Base-by-base conservation (phyloP, 2,888 invertebrate species). In the Clunio marinus region DNA sequence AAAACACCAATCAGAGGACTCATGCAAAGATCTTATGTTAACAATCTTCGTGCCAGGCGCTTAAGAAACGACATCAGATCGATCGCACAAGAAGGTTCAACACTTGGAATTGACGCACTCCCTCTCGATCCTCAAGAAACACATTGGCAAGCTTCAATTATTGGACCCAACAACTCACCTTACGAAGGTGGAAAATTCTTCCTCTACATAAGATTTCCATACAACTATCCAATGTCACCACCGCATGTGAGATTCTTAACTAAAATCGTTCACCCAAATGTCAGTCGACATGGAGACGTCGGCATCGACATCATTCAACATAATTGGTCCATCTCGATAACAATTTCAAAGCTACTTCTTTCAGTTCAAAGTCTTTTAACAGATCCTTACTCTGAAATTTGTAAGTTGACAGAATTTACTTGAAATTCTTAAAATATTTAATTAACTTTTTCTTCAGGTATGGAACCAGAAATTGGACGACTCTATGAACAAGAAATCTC, bases 271-370 rank as follows among this genome's bases (percentile, higher is more conserved):
- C 96, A 96, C 80, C 96, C 96, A 4, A 96, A 96, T 80, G 90
- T 96, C 68, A 94, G 93, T 2, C 85, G 95, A 0, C 96, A 96
- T 78, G 96, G 96, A 1, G 95, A 96, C 80, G 93, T 96, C 60
- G 96, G 96, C 69, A 89, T 96, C 71, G 96, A 96, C 81, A 93
- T 93, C 8, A 93, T 96, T 73, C 91, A 93, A 74, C 92, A 94
- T 80, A 96, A 96, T 80, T 96, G 96, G 96, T 93, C 93, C n/a
- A 81, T 95, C 70, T 95, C 94, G 1, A 81, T 96, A 71, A 95
- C 95, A 46, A 88, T 96, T 75, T 89, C 91, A 72, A 96, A 93
- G 77, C 87, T 93, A 69, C 84, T 93, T 72, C 86, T 93, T 70
- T 93, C 92, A 66, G 88, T 93, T 71, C 93, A 93, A 81, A 92